Conservation (phyloP, 1,140 invertebrate species). For the Argopecten irradians region DNA sequence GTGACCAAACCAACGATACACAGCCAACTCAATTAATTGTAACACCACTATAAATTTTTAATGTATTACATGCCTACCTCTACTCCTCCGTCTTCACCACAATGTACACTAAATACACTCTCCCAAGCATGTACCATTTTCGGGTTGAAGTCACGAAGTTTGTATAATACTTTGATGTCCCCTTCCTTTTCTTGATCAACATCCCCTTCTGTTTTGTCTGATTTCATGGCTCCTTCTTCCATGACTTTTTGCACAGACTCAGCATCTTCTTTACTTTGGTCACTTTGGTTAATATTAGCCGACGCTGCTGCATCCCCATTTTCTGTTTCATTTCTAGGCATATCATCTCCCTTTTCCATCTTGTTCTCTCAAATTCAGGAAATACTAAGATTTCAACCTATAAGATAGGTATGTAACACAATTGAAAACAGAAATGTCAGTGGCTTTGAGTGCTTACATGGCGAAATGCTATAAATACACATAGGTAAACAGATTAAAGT, state of each 20-base stretch:
- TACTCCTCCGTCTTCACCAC: not conserved
- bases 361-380: not conserved
- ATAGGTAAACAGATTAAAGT: not conserved
- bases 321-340: not conserved
- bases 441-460: not conserved
- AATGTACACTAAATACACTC: not conserved
- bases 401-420: not conserved
- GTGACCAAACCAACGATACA: too few relatives aligned
- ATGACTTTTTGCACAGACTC: too few relatives aligned
- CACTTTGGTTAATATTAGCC: not conserved
- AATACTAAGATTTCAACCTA: not conserved
- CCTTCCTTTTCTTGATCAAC: too few relatives aligned
- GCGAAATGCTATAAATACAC: not conserved
- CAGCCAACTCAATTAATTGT: too few relatives aligned
- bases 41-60: too few relatives aligned
- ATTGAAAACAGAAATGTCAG: not conserved
- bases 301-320: not conserved
- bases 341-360: not conserved
- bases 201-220: too few relatives aligned
- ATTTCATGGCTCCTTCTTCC: not conserved
- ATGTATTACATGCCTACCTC: not conserved
- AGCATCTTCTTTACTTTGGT: not conserved
- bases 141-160: slow-evolving; percentile 20
- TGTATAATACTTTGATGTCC: slow-evolving; percentile 24
- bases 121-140: slow-evolving; percentile 24